Percentiles rank a stretch among this genome's conserved stretches.
phyloP scores from a whole-genome alignment of 2,113 vertebrate species.

The Coreoperca whiteheadi region DNA sequence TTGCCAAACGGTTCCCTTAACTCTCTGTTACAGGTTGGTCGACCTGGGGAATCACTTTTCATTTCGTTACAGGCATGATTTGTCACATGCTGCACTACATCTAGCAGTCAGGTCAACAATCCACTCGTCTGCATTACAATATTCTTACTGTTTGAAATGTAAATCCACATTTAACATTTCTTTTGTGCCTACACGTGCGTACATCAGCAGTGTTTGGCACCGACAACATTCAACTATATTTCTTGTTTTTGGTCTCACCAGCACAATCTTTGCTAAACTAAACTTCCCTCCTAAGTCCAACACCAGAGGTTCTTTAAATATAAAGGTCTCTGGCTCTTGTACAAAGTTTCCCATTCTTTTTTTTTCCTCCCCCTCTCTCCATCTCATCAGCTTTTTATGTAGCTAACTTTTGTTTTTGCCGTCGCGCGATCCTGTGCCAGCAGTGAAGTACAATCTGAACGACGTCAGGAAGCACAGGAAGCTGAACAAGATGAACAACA shows the following conservation, averaged over 20 bases:
- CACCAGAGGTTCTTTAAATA: background rate
- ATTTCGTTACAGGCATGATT: background rate
- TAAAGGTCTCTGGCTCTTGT: background rate
- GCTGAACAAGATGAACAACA: slow-evolving; percentile 90
- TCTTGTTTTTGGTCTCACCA: too few species aligned
- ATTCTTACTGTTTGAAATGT: background rate
- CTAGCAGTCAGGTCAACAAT: background rate
- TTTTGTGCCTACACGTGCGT: background rate
- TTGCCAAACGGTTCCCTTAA: background rate
- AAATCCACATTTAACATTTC: background rate
- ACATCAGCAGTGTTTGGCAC: background rate
- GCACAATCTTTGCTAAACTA: background rate
- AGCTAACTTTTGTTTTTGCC: background rate
- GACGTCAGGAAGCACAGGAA: slow-evolving; percentile 87
- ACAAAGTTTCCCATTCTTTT: too few species aligned
- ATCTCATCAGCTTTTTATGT: background rate
- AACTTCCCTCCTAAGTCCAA: background rate
- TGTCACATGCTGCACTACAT: background rate
- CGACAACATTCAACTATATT: background rate
- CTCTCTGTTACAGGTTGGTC: background rate
- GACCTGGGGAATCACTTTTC: too few species aligned
- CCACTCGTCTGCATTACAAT: background rate
- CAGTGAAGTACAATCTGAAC: slow-evolving; percentile 94
- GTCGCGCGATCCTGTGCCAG: slow-evolving; percentile 22
- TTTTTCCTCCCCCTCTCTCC: background rate